Evolutionary conservation across 2,113 vertebrate genomes (phyloP).

Genomic region (Tamias sibiricus): DNA sequence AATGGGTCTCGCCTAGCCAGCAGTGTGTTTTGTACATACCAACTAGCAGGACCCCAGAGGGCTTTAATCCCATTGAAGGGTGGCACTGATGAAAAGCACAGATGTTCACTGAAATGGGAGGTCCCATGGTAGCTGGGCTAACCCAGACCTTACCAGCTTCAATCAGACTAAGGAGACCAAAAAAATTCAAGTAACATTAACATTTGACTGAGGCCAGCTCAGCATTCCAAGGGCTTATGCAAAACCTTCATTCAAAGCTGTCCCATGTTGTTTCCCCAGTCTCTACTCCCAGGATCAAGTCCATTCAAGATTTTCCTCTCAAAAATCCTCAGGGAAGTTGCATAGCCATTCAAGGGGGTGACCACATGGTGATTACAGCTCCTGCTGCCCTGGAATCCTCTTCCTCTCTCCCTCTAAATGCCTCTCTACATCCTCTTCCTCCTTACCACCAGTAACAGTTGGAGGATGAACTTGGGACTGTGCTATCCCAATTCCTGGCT

Average conservation of each 20-base stretch:
- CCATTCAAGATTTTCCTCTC: not conserved
- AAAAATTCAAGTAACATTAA: not conserved
- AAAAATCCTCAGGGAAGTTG: not conserved
- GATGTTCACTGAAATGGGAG: not conserved
- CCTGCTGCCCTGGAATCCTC: not conserved
- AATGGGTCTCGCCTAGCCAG: not conserved
- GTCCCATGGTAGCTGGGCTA: not conserved
- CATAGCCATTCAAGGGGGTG: not conserved
- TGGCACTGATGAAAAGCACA: not conserved
- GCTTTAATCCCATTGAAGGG: not conserved
- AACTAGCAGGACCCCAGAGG: not conserved
- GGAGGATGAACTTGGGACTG: not conserved
- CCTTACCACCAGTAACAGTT: not conserved
- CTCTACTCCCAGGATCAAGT: not conserved
- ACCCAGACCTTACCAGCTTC: not conserved
- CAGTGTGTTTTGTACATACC: not conserved
- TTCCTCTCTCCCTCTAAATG: not conserved
- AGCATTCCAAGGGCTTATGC: not conserved
- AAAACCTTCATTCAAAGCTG: slow-evolving; percentile 40
- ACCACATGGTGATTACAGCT: not conserved
- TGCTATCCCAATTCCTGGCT: not conserved
- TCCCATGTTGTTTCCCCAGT: not conserved
- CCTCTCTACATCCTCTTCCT: not conserved
- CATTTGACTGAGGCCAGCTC: not conserved
- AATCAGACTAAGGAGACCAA: not conserved